phyloP scores from a whole-genome alignment of 2,113 vertebrate species.

The Cochlearius cochlearius region DNA sequence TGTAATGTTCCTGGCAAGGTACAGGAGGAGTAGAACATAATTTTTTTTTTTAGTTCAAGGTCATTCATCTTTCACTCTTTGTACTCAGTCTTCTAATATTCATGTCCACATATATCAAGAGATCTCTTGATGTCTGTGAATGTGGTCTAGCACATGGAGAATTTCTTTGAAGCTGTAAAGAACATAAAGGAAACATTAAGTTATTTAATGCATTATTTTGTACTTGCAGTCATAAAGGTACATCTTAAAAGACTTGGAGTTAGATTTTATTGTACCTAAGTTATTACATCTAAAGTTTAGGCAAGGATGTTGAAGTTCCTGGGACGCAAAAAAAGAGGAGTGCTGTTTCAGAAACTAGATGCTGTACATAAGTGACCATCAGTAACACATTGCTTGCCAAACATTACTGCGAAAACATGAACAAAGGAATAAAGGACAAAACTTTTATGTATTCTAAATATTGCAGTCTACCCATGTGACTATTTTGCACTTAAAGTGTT shows the following conservation, averaged over 20 bases:
- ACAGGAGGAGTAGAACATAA: background rate
- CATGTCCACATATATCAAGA: background rate
- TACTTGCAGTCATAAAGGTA: background rate
- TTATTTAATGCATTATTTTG: background rate
- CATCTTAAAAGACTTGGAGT: background rate
- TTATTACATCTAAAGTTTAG: background rate
- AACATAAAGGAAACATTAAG: background rate
- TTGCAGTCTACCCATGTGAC: background rate
- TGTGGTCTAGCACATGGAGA: background rate
- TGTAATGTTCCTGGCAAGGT: background rate
- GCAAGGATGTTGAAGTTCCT: background rate
- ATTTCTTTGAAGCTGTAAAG: background rate
- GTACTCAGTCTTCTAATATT: background rate
- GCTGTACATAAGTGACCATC: background rate
- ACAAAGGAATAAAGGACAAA: background rate
- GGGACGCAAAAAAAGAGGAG: background rate
- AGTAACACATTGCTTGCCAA: background rate
- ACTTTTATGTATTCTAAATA: background rate
- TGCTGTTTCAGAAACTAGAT: background rate
- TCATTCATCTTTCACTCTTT: background rate
- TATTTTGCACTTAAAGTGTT: background rate
- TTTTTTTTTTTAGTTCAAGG: background rate
- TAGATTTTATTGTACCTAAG: background rate
- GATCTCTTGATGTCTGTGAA: background rate
- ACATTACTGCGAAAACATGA: background rate